Conservation (phyloP, 1,140 invertebrate species). For the Drosophila paulistorum region DNA sequence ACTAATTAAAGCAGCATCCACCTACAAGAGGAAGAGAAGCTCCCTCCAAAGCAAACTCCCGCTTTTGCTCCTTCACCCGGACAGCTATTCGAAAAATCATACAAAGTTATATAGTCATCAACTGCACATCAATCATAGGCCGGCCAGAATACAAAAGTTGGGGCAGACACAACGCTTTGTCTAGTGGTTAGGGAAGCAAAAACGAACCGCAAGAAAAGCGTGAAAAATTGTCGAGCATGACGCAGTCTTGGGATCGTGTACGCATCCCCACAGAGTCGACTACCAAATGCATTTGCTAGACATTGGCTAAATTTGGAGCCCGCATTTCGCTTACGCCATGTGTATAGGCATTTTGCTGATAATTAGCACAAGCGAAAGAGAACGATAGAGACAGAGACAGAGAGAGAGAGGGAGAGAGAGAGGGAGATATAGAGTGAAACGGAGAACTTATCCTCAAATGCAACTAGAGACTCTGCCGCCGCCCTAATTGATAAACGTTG, state of each 20-base stretch:
- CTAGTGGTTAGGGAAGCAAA: conserved; percentile 8
- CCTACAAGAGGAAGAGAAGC: conserved; percentile 54
- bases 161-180: conserved; percentile 44
- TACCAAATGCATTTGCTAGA: conserved; percentile 54
- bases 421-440: not conserved
- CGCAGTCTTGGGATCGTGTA: conserved; percentile 58
- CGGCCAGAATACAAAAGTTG: conserved; percentile 48
- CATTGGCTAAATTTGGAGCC: conserved; percentile 73
- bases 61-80: conserved; percentile 8
- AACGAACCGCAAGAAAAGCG: conserved; percentile 65
- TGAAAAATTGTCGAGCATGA: conserved; percentile 80
- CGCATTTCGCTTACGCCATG: conserved; percentile 46
- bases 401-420: not conserved
- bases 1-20: conserved; percentile 80
- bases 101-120: conserved; percentile 81
- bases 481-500: conserved; percentile 78
- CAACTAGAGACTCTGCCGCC: conserved; percentile 59
- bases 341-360: conserved; percentile 77
- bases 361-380: conserved; percentile 55
- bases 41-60: not conserved
- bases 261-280: conserved; percentile 23
- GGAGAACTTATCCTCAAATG: conserved; percentile 19
- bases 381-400: not conserved
- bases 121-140: conserved; percentile 79
- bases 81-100: conserved; percentile 64